Evolutionary conservation across 2,888 invertebrate genomes (phyloP).

Genomic region (Synergus laeviventris): DNA sequence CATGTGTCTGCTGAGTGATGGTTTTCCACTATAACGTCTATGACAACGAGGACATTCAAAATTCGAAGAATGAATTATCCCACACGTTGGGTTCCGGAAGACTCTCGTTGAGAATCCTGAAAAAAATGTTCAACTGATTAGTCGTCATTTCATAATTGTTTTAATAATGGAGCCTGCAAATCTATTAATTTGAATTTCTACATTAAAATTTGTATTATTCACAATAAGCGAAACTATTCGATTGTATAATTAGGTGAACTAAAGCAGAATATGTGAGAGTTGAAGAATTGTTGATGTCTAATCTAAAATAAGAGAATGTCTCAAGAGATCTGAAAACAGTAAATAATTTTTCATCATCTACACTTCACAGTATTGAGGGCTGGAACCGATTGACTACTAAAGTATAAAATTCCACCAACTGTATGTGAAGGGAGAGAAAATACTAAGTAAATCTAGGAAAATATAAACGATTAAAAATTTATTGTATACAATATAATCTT

Average conservation of each 20-base stretch:
- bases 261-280: not conserved
- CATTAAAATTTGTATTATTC: not conserved
- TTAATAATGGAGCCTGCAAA: not conserved
- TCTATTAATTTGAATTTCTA: not conserved
- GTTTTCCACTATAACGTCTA: conserved; percentile 45
- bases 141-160: not conserved
- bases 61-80: not conserved
- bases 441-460: conserved; percentile 22
- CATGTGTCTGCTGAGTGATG: conserved; percentile 45
- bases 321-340: too few relatives aligned
- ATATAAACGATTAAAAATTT: conserved; percentile 3
- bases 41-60: conserved; percentile 49
- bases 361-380: not conserved
- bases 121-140: conserved; percentile 46
- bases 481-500: not conserved
- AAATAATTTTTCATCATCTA: too few relatives aligned
- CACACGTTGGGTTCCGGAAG: not conserved
- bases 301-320: not conserved
- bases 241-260: not conserved
- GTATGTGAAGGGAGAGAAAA: not conserved
- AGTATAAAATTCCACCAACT: not conserved
- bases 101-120: conserved; percentile 15
- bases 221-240: not conserved
- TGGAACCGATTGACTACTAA: too few relatives aligned
- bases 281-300: not conserved